Conservation (phyloP, 1,140 invertebrate genomes). For the Drosophila pruinosa region DNA sequence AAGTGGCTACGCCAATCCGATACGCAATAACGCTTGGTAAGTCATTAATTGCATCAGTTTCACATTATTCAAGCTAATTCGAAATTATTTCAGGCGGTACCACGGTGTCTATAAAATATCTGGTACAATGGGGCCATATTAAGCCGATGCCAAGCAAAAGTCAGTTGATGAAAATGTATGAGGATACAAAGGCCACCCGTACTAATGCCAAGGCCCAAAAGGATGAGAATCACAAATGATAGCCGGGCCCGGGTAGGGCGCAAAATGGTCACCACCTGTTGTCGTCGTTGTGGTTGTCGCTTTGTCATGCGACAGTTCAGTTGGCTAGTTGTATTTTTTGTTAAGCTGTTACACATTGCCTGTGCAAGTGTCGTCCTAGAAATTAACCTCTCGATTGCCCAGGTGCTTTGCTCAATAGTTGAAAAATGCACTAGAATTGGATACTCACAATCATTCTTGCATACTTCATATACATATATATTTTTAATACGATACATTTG, state of each 20-base stretch:
- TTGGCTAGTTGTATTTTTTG: slow-evolving; percentile 62
- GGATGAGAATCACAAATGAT: slow-evolving; percentile 64
- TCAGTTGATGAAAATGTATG: slow-evolving; percentile 85
- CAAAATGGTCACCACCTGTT: slow-evolving; percentile 12
- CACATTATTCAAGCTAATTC: background rate
- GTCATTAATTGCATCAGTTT: background rate
- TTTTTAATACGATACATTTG: slow-evolving; percentile 7
- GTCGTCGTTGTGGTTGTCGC: slow-evolving; percentile 19
- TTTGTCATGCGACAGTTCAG: slow-evolving; percentile 31
- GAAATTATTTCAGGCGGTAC: slow-evolving; percentile 84
- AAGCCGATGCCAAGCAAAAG: slow-evolving; percentile 85
- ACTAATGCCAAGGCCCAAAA: slow-evolving; percentile 55
- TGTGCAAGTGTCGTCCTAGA: slow-evolving; percentile 32
- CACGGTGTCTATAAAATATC: slow-evolving; percentile 87
- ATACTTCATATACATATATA: slow-evolving; percentile 12
- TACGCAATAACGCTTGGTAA: slow-evolving; percentile 95
- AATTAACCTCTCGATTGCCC: slow-evolving; percentile 28
- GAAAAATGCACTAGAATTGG: background rate
- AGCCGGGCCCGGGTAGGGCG: background rate
- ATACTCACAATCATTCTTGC: background rate
- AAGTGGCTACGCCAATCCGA: slow-evolving; percentile 93
- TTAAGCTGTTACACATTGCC: slow-evolving; percentile 39
- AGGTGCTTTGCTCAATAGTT: background rate
- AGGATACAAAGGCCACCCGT: slow-evolving; percentile 83
- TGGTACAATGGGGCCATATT: slow-evolving; percentile 87